These are phyloP conservation scores for Arvicanthis niloticus DNA, from an alignment of 2,113 vertebrate species.

Conservation along the genomic window DNA sequence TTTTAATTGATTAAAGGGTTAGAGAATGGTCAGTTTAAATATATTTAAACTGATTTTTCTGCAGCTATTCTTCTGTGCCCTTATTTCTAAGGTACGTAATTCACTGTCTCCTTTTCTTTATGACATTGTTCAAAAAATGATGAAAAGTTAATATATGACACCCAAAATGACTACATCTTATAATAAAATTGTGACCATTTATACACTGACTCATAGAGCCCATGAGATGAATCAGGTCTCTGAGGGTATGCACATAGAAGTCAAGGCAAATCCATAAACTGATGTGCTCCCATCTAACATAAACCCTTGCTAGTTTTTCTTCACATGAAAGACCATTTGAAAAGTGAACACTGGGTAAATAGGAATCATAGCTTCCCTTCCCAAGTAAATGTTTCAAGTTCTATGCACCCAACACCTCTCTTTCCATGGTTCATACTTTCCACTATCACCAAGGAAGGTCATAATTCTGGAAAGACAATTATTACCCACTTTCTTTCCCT, in stretches of 20 bases:
- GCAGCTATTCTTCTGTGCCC: conserved; percentile 35
- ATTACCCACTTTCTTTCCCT: not conserved
- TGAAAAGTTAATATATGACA: conserved; percentile 73
- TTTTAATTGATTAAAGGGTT: not conserved
- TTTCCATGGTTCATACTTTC: not conserved
- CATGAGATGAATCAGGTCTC: not conserved
- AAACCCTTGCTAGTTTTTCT: not conserved
- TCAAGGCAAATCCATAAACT: not conserved
- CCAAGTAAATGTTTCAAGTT: not conserved
- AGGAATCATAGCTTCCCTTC: not conserved
- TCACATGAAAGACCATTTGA: not conserved
- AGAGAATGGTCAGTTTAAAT: not conserved
- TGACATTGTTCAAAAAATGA: conserved; percentile 52
- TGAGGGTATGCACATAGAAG: not conserved
- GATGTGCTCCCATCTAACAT: not conserved
- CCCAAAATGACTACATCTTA: conserved; percentile 67
- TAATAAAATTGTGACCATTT: conserved; percentile 70
- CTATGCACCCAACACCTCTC: not conserved
- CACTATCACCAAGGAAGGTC: not conserved
- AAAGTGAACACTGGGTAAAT: not conserved
- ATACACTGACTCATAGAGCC: conserved; percentile 56
- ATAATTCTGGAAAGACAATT: not conserved
- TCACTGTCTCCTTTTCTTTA: conserved; percentile 67
- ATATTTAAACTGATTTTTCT: not conserved
- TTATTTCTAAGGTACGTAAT: conserved; percentile 72